Evolutionary conservation across 2,888 invertebrate species (phyloP), one percentile per base, ranked within the genome.

Genomic region (Drosophila pseudotakahashii): DNA sequence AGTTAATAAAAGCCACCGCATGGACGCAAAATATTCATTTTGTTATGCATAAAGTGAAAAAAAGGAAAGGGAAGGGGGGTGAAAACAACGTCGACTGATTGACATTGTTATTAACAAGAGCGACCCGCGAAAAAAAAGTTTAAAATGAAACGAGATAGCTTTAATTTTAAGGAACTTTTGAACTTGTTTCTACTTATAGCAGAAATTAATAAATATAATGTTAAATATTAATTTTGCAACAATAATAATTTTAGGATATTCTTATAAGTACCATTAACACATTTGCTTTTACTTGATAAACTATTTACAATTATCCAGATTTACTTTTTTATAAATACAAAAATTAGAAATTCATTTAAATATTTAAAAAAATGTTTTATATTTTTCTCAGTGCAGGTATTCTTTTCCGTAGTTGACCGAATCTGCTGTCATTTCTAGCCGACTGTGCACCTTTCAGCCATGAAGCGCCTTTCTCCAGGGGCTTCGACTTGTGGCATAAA

Each of bases 1-100:
- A 63, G 62, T 63, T 63, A 63, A 62, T 62, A 61, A 62, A 62
- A n/a, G 34, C 47, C 34, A 10, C 39, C 32, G n/a, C 37, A n/a
- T 54, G 55, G 14, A 14, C 13, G 37, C 23, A 47, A 37, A 37
- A 61, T 61, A 34, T 62, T 61, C 34, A 63, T 41, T 41, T 34
- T 42, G 14, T 19, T 48, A 11, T 36, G 34, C 41, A 48, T 48
- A 62, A 60, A 41, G 41, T 41, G 26, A 30, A 58, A 32, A 34
- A 41, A 34, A 11, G 26, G n/a, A 32, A 14, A 23, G 11, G 14
- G 10, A 7, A 1, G 11, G 34, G 5, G n/a, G 5, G 19, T 10
- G 26, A 26, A 30, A 54, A 19, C 26, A 16, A 34, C 13, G 4
- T 3, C 19, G 2, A 19, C 11, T 61, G 48, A 42, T 48, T 62